These are phyloP conservation scores for Chaetorhynchus papuensis DNA, from an alignment of 2,113 vertebrate genomes.

Conservation along the genomic window DNA sequence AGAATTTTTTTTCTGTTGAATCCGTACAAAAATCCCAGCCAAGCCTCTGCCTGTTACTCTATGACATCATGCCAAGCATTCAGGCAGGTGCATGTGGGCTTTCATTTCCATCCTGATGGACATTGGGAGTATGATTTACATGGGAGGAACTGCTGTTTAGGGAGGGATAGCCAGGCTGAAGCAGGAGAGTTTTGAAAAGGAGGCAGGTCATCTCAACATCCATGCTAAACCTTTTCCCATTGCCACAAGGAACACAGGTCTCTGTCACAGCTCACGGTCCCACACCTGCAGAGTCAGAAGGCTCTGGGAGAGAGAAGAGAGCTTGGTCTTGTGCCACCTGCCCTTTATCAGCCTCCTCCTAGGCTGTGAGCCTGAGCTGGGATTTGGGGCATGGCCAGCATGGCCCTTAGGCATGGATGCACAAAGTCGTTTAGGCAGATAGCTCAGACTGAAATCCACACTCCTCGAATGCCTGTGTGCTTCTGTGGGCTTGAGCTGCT, in stretches of 20 bases:
- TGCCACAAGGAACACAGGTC: rapidly evolving
- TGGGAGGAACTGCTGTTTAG: not conserved
- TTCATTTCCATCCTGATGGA: not conserved
- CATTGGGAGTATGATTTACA: not conserved
- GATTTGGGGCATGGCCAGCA: not conserved
- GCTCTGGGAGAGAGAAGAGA: not conserved
- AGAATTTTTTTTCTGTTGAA: not conserved
- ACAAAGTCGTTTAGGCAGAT: not conserved
- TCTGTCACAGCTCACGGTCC: not conserved
- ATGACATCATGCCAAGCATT: not conserved
- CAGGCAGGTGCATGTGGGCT: not conserved
- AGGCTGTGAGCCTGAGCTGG: not conserved
- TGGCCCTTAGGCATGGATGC: rapidly evolving
- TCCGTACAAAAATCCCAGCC: not conserved
- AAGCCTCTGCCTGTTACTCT: not conserved
- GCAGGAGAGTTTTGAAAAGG: not conserved
- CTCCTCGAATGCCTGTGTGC: not conserved
- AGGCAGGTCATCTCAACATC: not conserved
- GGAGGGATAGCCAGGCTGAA: not conserved
- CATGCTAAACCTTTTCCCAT: not conserved
- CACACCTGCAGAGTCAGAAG: not conserved
- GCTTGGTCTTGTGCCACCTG: not conserved
- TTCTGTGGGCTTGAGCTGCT: not conserved
- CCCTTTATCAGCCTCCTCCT: not conserved
- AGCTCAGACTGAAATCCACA: rapidly evolving